Evolutionary conservation across 2,797 vertebrate species (phyloP).

Genomic region (Chelidonichthys spinosus): DNA sequence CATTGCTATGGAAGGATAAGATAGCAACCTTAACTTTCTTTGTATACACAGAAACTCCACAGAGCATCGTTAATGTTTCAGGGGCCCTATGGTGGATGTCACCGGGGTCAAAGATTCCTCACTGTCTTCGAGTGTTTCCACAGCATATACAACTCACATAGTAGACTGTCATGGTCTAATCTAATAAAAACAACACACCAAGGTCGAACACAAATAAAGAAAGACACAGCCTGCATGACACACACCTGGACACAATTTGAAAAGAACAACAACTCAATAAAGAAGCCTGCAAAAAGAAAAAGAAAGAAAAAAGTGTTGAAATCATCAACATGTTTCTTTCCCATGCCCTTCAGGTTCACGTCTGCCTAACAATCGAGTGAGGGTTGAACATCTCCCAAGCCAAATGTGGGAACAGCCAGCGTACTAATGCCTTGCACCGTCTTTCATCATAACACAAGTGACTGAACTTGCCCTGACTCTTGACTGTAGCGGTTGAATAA

Average conservation of each 20-base stretch:
- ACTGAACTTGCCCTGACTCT: constrained; percentile 2
- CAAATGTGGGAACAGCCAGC: constrained; percentile 8
- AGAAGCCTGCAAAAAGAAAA: not conserved
- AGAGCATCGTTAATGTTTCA: not conserved
- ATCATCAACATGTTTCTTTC: constrained; percentile 5
- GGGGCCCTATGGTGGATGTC: not conserved
- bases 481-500: constrained; percentile 23
- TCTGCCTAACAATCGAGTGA: not conserved
- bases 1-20: no score
- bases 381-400: constrained; percentile 18
- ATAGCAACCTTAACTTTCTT: no score
- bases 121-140: not conserved
- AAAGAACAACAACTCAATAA: not conserved
- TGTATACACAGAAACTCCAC: no score
- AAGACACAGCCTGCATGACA: not conserved
- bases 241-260: constrained; percentile 9
- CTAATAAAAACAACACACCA: not conserved
- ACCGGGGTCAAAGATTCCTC: no score
- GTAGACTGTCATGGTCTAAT: not conserved
- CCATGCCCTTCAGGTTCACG: constrained; percentile 1
- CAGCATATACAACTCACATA: not conserved
- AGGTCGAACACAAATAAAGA: constrained; percentile 3
- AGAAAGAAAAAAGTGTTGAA: not conserved
- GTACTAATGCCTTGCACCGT: not conserved
- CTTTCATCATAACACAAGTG: constrained; percentile 18